Conservation (phyloP, 2,113 vertebrate species). For the Oryctolagus cuniculus region mOryCun1.1 NC_091436.1:70612001-70612500, state of each 20-base stretch:
- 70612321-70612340: background rate
- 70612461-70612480: too few species aligned
- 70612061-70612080: background rate
- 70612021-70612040: background rate
- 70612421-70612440: too few species aligned
- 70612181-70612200: background rate
- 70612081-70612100: background rate
- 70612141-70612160: background rate
- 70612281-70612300: slow-evolving; percentile 27
- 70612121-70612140: background rate
- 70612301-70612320: background rate
- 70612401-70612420: too few species aligned
- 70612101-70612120: background rate
- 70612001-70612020: background rate
- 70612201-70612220: background rate
- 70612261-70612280: background rate
- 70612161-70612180: background rate
- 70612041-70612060: background rate
- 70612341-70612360: background rate
- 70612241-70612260: background rate
- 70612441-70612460: too few species aligned
- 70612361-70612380: too few species aligned
- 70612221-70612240: background rate
- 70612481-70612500: too few species aligned
- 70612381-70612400: too few species aligned